Evolutionary conservation across 2,797 vertebrate genomes (phyloP), one percentile per base, ranked within the genome.

Genomic region (Chaunax sp.): DNA sequence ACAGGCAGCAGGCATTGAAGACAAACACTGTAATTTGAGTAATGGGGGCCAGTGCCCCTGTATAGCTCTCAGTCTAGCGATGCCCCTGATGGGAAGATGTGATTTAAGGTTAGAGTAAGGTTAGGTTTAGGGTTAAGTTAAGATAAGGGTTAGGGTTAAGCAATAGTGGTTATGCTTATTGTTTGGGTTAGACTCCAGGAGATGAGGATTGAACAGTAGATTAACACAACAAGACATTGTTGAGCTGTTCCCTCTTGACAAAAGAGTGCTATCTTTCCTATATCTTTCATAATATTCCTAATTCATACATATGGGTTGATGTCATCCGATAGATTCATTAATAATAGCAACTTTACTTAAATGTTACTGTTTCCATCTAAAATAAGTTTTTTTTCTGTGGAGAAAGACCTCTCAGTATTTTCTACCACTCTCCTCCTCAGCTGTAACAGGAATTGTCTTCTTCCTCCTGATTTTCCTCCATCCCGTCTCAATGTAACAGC

Each of bases 401-500:
- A 9, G 2, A 15, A 11, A 40, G 25, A 56, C 61, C 26, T 55
- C 19, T 51, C 5, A 18, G 6, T 16, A 37, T 44, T 76, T 68
- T 64, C 35, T 52, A 14, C 43, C 33, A 57, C 51, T 52, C 7
- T 67, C 9, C 18, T 69, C 56, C 38, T 40, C 69, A 52, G 68
- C 65, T 69, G 59, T 56, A 45, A 40, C 14, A 40, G 10, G 11
- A 47, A 26, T 75, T 80, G 25, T 49, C 44, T 30, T 73, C 49
- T 20, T 61, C 50, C 35, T 71, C 30, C 51, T 25, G 18, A 18
- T 41, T 37, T 5, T 45, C 33, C 41, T 63, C 37, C 19, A 7
- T 54, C 38, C 54, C 30, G n/a, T 55, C 47, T 56, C 49, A 53
- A 0, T 30, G 18, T 40, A 20, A 30, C 26, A 26, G 1, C 20